Base-by-base conservation (phyloP, 2,113 vertebrate species). In the Cichladusa arquata region DNA sequence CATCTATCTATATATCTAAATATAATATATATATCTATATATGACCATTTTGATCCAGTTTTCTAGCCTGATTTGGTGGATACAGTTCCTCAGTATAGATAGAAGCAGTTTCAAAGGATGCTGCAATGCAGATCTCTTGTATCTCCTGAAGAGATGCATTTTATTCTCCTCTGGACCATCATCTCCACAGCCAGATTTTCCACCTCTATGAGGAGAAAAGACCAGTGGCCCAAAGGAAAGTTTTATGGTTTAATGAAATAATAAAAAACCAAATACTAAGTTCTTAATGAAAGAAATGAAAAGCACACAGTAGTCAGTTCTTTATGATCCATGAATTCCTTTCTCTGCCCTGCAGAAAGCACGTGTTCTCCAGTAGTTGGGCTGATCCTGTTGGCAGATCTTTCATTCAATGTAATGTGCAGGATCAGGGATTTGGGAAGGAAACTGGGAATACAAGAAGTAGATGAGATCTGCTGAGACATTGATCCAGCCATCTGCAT, bases 261-360 rank as follows among this genome's bases (percentile, higher is more conserved):
- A 70, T 82, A 82, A 94, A 72, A 83, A 91, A 19, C 45, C 70
- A 80, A 93, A 87, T 69, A 71, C 5, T 33, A 73, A 66, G 54
- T 65, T 91, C 66, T 82, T 94, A 88, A 82, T 81, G 78, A 91
- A 96, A 91, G 81, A 93, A 94, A 94, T 54, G 47, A 45, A 87
- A 94, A 92, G 36, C 50, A 80, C 42, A 24, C 53, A 89, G 69
- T 61, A 81, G 73, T 86, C 77, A 50, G 66, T 72, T 48, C 33
- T 76, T 95, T 82, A 72, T 76, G 70, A 65, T 86, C 65, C 81
- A 44, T 53, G 53, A 85, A 82, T 95, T 91, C 77, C 88, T 92
- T 92, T 87, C 60, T 81, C 48, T 91, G 77, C 81, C 77, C 61
- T 61, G 65, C 70, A 92, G 84, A 95, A 89, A 89, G 73, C 54